Percentiles rank a stretch among this genome's conserved stretches.
phyloP scores from a whole-genome alignment of 2,797 vertebrate species.

The Rhinichthys osculus region DNA sequence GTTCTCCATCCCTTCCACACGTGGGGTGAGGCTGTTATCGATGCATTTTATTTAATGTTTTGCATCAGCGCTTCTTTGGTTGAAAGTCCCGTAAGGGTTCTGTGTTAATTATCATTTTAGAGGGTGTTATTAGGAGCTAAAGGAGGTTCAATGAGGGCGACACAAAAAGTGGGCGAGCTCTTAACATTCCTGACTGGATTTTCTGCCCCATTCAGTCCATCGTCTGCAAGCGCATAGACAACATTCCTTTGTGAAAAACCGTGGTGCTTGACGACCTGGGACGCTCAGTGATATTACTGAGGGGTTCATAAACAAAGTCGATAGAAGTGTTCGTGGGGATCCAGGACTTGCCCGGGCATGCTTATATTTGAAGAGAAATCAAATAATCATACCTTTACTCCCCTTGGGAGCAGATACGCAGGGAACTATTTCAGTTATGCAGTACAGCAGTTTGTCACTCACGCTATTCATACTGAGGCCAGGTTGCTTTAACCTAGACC shows the following conservation, averaged over 20 bases:
- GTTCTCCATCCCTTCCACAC: constrained; percentile 60
- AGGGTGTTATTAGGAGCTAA: constrained; percentile 40
- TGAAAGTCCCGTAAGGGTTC: neutral
- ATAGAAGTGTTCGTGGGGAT: constrained; percentile 43
- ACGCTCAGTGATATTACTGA: constrained; percentile 22
- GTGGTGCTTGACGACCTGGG: constrained; percentile 29
- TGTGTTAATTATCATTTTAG: constrained; percentile 44
- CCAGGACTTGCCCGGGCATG: constrained; percentile 69
- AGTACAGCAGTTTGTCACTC: constrained; percentile 68
- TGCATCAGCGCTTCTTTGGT: constrained; percentile 24
- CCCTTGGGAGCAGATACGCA: constrained; percentile 56
- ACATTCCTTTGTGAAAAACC: constrained; percentile 51
- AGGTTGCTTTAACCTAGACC: constrained; percentile 61
- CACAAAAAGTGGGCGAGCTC: constrained; percentile 36
- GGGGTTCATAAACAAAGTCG: constrained; percentile 31
- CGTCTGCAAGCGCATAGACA: constrained; percentile 38
- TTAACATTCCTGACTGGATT: constrained; percentile 62
- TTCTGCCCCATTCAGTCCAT: constrained; percentile 50
- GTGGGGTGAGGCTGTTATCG: constrained; percentile 48
- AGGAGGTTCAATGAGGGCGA: constrained; percentile 46
- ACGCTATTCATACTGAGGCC: constrained; percentile 68
- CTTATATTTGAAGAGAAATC: constrained; percentile 55
- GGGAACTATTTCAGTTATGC: constrained; percentile 78
- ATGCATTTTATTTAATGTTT: constrained; percentile 56
- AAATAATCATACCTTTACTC: constrained; percentile 61